A percentile compares a stretch with the other conserved stretches of the same genome.
phyloP scores from a whole-genome alignment of 2,113 vertebrate genomes.

The Campylomormyrus tamandua region DNA sequence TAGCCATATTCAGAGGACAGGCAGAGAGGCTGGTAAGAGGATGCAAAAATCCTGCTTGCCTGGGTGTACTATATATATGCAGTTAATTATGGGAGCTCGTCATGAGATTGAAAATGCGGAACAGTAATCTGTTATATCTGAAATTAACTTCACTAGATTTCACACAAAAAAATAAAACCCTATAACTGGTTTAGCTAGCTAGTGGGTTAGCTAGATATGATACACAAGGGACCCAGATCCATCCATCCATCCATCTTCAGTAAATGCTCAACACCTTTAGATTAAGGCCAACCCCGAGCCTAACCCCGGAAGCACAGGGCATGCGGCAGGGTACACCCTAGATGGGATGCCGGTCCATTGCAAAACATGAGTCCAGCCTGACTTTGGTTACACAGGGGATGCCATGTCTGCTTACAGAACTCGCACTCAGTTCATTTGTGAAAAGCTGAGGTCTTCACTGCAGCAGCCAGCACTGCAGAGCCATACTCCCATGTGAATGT shows the following conservation, averaged over 20 bases:
- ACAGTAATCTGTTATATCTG: neutral
- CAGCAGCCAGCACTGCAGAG: neutral
- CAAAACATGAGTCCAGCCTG: neutral
- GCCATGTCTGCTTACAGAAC: neutral
- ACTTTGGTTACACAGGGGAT: neutral
- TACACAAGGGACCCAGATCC: neutral
- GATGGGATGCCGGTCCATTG: neutral
- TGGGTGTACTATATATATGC: neutral
- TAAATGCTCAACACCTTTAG: neutral
- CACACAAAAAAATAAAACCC: neutral
- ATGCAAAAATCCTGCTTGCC: neutral
- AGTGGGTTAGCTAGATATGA: neutral
- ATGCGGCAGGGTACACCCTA: neutral
- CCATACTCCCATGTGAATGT: neutral
- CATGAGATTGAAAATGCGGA: neutral
- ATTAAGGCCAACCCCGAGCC: neutral
- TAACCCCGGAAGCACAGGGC: neutral
- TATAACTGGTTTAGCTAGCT: neutral
- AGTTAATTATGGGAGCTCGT: neutral
- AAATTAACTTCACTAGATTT: neutral
- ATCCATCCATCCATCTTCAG: neutral
- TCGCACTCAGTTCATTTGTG: neutral
- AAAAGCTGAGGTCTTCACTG: neutral
- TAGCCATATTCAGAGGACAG: neutral
- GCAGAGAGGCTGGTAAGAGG: neutral